Evolutionary conservation across 2,797 vertebrate genomes (phyloP).

Genomic region (Falco rusticolus): DNA sequence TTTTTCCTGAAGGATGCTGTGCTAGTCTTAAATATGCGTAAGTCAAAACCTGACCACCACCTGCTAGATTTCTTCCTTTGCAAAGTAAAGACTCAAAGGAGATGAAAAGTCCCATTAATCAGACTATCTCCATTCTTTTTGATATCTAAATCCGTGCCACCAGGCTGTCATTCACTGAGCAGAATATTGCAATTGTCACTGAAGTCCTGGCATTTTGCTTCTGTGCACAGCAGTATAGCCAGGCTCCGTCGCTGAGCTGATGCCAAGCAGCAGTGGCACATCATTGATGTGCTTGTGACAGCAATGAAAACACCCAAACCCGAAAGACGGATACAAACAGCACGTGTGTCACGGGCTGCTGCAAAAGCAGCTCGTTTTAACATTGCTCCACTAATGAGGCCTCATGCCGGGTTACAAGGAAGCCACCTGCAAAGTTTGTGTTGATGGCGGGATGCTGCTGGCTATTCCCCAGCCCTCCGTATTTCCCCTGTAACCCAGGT

Average conservation of each 20-base stretch:
- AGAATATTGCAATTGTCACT: constrained; percentile 53
- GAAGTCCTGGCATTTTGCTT: constrained; percentile 59
- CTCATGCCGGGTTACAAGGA: neutral
- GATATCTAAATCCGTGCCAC: constrained; percentile 65
- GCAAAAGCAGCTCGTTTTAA: neutral
- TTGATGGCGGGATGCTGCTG: neutral
- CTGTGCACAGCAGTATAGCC: constrained; percentile 63
- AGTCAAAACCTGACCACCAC: constrained; percentile 51
- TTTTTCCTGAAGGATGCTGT: neutral
- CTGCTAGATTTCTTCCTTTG: constrained; percentile 55
- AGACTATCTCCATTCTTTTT: constrained; percentile 58
- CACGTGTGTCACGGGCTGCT: neutral
- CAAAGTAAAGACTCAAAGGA: constrained; percentile 54
- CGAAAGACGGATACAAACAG: constrained; percentile 37
- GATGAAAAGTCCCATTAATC: constrained; percentile 67
- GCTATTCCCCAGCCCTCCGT: accelerated
- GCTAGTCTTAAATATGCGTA: neutral
- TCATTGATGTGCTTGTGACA: constrained; percentile 50
- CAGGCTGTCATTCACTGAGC: constrained; percentile 64
- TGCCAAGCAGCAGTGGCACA: constrained; percentile 48
- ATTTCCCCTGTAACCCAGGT: neutral
- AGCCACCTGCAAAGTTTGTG: neutral
- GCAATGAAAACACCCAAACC: constrained; percentile 21
- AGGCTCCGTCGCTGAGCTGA: constrained; percentile 48
- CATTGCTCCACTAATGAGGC: neutral